phyloP scores from a whole-genome alignment of 2,888 invertebrate species.

The Dynastes tityus region DNA sequence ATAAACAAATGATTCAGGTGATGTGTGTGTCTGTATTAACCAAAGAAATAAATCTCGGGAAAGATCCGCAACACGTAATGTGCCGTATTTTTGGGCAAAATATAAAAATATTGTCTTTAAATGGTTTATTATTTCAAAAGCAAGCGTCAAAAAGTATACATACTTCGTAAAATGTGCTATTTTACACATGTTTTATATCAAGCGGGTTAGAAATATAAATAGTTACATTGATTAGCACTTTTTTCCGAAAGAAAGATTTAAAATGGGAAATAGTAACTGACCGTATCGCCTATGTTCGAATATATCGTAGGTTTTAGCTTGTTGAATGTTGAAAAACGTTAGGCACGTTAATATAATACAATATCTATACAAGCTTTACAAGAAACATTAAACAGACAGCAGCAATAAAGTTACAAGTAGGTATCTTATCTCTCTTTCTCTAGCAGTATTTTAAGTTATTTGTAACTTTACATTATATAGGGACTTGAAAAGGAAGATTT shows the following conservation, averaged over 20 bases:
- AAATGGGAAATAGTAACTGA: neutral
- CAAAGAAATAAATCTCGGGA: too few species aligned
- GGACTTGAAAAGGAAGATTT: constrained; percentile 12
- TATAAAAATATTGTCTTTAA: constrained; percentile 5
- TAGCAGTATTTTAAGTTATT: constrained; percentile 21
- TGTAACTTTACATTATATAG: constrained; percentile 20
- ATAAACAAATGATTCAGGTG: too few species aligned
- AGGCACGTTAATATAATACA: constrained; percentile 16
- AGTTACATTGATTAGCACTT: neutral
- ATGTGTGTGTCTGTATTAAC: too few species aligned
- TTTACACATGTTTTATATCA: constrained; percentile 4
- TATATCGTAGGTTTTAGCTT: neutral
- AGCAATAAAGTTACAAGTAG: constrained; percentile 26
- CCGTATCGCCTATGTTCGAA: neutral
- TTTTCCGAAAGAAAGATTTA: neutral
- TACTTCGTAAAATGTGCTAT: neutral
- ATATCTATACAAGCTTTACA: neutral
- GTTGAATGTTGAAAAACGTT: neutral
- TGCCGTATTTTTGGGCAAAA: neutral
- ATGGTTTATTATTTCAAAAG: neutral
- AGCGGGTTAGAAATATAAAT: neutral
- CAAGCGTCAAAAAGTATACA: neutral
- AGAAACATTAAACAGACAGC: constrained; percentile 17
- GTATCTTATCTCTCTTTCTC: constrained; percentile 25
- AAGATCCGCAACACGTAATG: too few species aligned